Evolutionary conservation across 2,113 vertebrate genomes (phyloP).

Genomic region (Sinosuthora webbiana): DNA sequence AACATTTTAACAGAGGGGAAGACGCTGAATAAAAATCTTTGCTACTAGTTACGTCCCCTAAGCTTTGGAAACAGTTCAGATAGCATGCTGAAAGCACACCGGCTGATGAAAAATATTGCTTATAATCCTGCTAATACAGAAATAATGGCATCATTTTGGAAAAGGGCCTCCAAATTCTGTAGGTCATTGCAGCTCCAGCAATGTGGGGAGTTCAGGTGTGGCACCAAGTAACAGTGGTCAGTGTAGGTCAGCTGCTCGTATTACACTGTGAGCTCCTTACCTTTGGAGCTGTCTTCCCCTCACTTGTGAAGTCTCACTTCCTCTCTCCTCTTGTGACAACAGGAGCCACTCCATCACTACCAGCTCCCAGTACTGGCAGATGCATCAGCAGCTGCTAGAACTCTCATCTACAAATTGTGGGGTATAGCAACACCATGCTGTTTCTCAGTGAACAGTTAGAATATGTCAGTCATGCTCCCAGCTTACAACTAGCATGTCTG

Average conservation of each 20-base stretch:
- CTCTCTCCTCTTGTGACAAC: neutral
- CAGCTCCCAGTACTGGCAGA: neutral
- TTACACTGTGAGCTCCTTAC: neutral
- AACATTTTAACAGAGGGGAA: neutral
- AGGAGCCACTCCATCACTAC: neutral
- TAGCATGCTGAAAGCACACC: neutral
- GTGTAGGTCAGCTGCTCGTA: neutral
- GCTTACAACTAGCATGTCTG: neutral
- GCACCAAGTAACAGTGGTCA: neutral
- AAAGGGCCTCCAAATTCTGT: neutral
- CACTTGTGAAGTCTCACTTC: neutral
- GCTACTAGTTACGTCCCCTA: neutral
- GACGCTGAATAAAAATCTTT: neutral
- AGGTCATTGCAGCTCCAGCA: neutral
- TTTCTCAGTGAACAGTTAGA: neutral
- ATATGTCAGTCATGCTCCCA: neutral
- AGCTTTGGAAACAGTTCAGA: neutral
- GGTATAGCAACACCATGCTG: neutral
- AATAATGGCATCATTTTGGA: neutral
- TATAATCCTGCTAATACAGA: neutral
- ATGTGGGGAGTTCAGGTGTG: neutral
- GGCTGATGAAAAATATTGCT: neutral
- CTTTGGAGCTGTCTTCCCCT: neutral
- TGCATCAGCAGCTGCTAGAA: neutral
- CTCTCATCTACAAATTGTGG: neutral